Percentiles rank a stretch among this genome's conserved stretches.
phyloP scores from a whole-genome alignment of 2,888 invertebrate species.

The Drosophila villosipedis region DNA sequence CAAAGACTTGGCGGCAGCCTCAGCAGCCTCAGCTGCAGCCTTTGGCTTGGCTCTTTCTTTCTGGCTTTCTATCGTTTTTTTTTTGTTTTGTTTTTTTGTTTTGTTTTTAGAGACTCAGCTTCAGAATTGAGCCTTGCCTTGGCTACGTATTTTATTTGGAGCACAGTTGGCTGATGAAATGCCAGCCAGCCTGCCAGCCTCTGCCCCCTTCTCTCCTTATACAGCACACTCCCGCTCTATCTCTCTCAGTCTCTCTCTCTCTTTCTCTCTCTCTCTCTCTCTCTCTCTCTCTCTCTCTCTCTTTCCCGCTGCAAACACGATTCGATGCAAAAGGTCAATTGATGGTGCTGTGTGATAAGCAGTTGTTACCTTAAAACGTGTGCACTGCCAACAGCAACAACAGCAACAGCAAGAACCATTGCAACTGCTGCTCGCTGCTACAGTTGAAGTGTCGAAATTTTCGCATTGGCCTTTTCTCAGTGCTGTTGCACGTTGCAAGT shows the following conservation, averaged over 20 bases:
- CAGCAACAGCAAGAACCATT: conserved; percentile 21
- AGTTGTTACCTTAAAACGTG: conserved; percentile 77
- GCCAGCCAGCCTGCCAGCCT: conserved; percentile 22
- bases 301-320: conserved; percentile 57
- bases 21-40: conserved; percentile 22
- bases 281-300: not conserved
- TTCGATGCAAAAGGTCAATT: conserved; percentile 78
- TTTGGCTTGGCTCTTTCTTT: not conserved
- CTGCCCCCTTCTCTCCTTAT: not conserved
- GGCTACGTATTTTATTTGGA: conserved; percentile 72
- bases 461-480: conserved; percentile 52
- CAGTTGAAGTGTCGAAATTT: conserved; percentile 67
- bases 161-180: conserved; percentile 76
- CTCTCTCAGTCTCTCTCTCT: not conserved
- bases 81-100: not conserved
- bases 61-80: not conserved
- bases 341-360: conserved; percentile 77
- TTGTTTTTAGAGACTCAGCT: not conserved
- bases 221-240: not conserved
- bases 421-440: conserved; percentile 23
- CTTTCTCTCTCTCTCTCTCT: not conserved
- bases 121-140: conserved; percentile 5
- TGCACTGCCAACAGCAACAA: conserved; percentile 51
- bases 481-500: conserved; percentile 9
- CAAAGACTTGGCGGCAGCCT: conserved; percentile 22